phyloP scores from a whole-genome alignment of 2,797 vertebrate genomes.

The Chelidonichthys spinosus region DNA sequence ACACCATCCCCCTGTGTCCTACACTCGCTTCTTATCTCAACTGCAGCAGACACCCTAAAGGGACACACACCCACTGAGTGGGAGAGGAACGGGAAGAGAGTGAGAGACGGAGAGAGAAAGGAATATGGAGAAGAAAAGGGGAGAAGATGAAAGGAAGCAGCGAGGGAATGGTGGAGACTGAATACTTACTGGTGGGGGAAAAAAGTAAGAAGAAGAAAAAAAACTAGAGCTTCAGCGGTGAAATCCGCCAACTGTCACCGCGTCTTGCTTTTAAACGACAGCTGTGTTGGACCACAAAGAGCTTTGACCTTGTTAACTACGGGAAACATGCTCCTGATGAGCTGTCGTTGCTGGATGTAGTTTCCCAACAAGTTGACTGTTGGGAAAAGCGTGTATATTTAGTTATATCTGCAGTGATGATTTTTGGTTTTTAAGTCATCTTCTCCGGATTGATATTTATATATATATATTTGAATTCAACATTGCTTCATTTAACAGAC shows the following conservation, averaged over 20 bases:
- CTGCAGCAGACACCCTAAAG: constrained; percentile 85
- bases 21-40: constrained; percentile 85
- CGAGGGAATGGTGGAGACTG: constrained; percentile 66
- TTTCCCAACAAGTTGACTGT: constrained; percentile 20
- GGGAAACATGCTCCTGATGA: constrained; percentile 47
- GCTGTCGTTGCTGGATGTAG: constrained; percentile 17
- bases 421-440: neutral
- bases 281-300: constrained; percentile 59
- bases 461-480: neutral
- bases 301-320: constrained; percentile 64
- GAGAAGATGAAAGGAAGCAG: constrained; percentile 73
- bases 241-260: constrained; percentile 67
- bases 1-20: constrained; percentile 88
- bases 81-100: constrained; percentile 50
- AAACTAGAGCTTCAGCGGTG: constrained; percentile 36
- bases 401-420: neutral
- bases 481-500: neutral
- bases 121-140: constrained; percentile 48
- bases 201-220: constrained; percentile 68
- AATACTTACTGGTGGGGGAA: constrained; percentile 66
- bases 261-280: constrained; percentile 58
- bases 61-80: constrained; percentile 80
- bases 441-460: neutral
- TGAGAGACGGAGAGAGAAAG: constrained; percentile 30
- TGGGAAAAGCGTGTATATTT: neutral